Percentiles rank a stretch among this genome's conserved stretches.
Conservation (phyloP, 30 jellyfish, hydroid and myxozoan genomes). For the Hydractinia echinata region DNA sequence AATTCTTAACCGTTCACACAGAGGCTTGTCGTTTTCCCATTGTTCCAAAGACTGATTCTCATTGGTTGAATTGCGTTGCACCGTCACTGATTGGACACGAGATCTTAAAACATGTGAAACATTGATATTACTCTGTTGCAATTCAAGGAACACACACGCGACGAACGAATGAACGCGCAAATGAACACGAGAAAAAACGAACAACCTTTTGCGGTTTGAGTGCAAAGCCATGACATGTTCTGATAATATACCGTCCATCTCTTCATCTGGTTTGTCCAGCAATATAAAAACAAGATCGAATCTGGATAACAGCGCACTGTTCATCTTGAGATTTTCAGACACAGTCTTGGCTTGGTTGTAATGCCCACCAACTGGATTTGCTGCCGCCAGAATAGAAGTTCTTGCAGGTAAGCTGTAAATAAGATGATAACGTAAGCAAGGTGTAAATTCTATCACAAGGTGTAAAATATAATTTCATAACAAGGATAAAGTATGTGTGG, state of each 20-base stretch:
- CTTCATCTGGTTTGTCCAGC: slow-evolving; percentile 97
- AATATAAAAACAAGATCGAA: slow-evolving; percentile 95
- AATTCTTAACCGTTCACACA: slow-evolving; percentile 64
- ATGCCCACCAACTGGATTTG: slow-evolving; percentile 98
- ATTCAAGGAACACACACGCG: too few species aligned
- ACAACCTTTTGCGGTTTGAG: slow-evolving; percentile 26
- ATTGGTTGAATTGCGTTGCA: slow-evolving; percentile 13
- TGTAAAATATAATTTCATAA: too few species aligned
- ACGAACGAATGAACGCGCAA: too few species aligned
- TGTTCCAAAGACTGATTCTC: slow-evolving; percentile 38
- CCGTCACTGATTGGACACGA: slow-evolving; percentile 36
- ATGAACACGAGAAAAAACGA: background rate
- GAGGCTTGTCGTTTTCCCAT: slow-evolving; percentile 79
- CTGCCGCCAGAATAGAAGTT: slow-evolving; percentile 97
- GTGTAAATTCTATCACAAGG: too few species aligned
- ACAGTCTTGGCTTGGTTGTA: slow-evolving; percentile 91
- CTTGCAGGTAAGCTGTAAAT: slow-evolving; percentile 89
- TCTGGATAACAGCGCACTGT: slow-evolving; percentile 86
- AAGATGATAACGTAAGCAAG: background rate
- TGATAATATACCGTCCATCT: slow-evolving; percentile 75
- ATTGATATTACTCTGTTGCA: too few species aligned
- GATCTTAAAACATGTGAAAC: background rate
- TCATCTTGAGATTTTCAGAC: slow-evolving; percentile 93
- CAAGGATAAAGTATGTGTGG: too few species aligned
- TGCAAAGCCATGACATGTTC: slow-evolving; percentile 95